Evolutionary conservation across 2,113 vertebrate species (phyloP).

Genomic region (Phaethon lepturus): DNA sequence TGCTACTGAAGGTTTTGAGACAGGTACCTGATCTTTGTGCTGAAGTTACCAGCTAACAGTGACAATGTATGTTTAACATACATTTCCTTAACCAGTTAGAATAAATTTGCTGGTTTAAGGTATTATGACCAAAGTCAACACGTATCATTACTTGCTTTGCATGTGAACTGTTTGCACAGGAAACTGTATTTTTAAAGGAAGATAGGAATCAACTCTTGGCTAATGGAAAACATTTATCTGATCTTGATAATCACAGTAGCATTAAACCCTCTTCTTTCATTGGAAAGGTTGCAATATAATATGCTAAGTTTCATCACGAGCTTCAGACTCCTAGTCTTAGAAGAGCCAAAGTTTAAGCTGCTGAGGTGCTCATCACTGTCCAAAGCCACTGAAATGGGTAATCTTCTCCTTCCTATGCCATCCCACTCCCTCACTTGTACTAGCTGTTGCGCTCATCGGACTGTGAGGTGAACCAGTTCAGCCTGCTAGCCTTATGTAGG

Average conservation of each 20-base stretch:
- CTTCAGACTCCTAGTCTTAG: background rate
- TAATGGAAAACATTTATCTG: background rate
- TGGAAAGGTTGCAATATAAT: background rate
- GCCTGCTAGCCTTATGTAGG: background rate
- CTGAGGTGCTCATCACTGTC: background rate
- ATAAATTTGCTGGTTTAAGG: background rate
- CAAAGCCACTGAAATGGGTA: background rate
- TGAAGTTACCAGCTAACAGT: background rate
- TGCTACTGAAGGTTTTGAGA: background rate
- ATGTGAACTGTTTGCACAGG: background rate
- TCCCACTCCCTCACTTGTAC: background rate
- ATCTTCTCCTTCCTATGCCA: background rate
- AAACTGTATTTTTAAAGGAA: background rate
- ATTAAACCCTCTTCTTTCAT: background rate
- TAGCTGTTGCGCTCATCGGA: rapidly evolving
- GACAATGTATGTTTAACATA: background rate
- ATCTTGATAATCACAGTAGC: background rate
- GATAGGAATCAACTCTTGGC: background rate
- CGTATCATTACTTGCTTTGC: background rate
- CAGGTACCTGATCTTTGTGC: background rate
- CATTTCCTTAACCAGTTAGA: background rate
- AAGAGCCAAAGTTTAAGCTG: background rate
- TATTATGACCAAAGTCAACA: background rate
- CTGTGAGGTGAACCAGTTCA: background rate
- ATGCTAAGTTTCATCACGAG: background rate